These are phyloP conservation scores for Drosophila peninsularis DNA, from an alignment of 2,888 invertebrate species.

Conservation along the genomic window DNA sequence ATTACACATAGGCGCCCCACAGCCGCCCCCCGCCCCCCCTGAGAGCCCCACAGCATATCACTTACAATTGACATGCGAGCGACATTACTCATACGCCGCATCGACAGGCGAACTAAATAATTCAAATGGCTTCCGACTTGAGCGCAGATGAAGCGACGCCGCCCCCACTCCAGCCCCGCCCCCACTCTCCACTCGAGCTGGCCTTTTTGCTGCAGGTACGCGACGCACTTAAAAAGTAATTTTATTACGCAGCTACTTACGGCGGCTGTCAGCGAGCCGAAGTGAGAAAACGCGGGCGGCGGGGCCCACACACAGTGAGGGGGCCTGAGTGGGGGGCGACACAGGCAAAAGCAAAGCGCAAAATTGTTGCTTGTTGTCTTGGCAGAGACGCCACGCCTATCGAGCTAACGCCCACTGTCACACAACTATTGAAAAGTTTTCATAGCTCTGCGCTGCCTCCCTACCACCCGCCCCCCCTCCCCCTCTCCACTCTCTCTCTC, in stretches of 20 bases:
- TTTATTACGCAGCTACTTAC: constrained; percentile 79
- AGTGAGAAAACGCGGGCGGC: constrained; percentile 11
- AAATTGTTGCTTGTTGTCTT: constrained; percentile 51
- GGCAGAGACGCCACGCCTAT: constrained; percentile 36
- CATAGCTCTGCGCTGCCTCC: constrained; percentile 11
- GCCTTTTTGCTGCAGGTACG: constrained; percentile 50
- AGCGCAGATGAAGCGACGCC: constrained; percentile 38
- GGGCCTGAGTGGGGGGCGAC: constrained; percentile 8
- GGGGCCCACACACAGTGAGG: not conserved
- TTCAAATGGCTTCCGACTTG: constrained; percentile 75
- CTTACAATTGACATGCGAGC: constrained; percentile 7
- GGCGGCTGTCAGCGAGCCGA: constrained; percentile 52
- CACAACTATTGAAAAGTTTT: constrained; percentile 67
- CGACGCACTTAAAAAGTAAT: constrained; percentile 79
- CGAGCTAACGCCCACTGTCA: constrained; percentile 57
- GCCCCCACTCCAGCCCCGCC: not conserved
- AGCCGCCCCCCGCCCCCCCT: too few relatives aligned
- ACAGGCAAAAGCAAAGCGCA: constrained; percentile 59
- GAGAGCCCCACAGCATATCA: constrained; percentile 1
- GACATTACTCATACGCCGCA: constrained; percentile 45
- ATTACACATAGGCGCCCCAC: not conserved
- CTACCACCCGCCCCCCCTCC: not conserved
- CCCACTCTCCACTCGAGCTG: not conserved
- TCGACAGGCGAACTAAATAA: constrained; percentile 59
- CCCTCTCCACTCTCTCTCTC: not conserved